A percentile compares a stretch with the other conserved stretches of the same genome.
phyloP scores from a whole-genome alignment of 2,113 vertebrate genomes.

The Odontesthes bonariensis region DNA sequence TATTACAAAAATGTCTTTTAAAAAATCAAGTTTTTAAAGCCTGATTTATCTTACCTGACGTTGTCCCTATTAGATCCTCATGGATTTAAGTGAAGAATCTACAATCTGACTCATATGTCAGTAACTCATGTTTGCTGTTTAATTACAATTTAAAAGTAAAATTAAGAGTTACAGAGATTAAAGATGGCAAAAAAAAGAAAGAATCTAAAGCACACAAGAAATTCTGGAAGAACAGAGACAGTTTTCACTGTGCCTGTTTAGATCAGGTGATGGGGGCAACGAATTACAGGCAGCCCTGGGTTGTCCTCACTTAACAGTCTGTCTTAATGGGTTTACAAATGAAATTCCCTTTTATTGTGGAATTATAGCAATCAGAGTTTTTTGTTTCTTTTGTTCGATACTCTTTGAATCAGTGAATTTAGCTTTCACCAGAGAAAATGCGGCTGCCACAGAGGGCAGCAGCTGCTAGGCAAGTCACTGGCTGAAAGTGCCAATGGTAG shows the following conservation, averaged over 20 bases:
- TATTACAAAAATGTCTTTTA: constrained; percentile 4
- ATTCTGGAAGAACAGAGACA: not conserved
- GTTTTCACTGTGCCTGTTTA: not conserved
- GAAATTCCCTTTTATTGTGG: no score
- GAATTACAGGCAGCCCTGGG: not conserved
- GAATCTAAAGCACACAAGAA: not conserved
- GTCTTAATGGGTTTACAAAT: no score
- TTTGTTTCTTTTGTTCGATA: no score
- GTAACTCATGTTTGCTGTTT: not conserved
- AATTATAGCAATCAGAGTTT: no score
- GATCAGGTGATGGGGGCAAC: not conserved
- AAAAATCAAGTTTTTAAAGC: not conserved
- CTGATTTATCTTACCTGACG: not conserved
- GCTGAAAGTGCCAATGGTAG: no score
- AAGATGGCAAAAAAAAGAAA: not conserved
- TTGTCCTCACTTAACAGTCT: not conserved
- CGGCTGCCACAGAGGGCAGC: no score
- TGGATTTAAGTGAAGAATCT: constrained; percentile 30
- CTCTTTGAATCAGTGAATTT: no score
- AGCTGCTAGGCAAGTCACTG: no score
- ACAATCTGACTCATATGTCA: constrained; percentile 11
- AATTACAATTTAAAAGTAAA: not conserved
- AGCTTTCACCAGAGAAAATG: no score
- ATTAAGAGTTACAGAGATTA: not conserved
- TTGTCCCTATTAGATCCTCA: constrained; percentile 1